These are phyloP conservation scores for Peromyscus melanophrys DNA, from an alignment of 2,797 vertebrate species.

Conservation along the genomic window DNA sequence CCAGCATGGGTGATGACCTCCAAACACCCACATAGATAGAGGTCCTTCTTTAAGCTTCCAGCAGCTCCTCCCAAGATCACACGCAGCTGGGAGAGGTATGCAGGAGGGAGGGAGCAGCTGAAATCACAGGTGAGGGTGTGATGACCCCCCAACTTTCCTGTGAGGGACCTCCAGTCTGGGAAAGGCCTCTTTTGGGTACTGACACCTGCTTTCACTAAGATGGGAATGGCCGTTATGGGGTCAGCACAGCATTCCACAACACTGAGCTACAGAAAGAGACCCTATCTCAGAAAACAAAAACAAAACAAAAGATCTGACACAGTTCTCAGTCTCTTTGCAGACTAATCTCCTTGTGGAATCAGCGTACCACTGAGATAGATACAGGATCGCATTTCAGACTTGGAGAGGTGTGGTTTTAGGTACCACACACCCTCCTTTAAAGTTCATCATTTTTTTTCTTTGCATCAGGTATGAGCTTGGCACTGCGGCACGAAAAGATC, in stretches of 20 bases:
- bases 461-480: background rate
- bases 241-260: background rate
- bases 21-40: background rate
- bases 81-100: background rate
- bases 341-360: background rate
- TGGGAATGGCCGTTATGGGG: background rate
- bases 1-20: background rate
- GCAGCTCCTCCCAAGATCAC: background rate
- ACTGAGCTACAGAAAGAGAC: background rate
- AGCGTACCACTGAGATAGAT: background rate
- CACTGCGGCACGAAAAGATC: background rate
- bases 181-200: background rate
- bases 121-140: too few relatives aligned
- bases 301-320: background rate
- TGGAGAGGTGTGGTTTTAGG: background rate
- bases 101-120: background rate
- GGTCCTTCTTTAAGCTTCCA: background rate
- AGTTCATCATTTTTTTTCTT: conserved; percentile 2
- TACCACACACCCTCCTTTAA: background rate
- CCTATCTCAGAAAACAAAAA: background rate
- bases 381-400: conserved; percentile 14
- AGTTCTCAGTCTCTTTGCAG: background rate
- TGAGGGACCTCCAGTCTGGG: background rate
- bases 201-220: background rate
- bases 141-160: background rate